phyloP scores from a whole-genome alignment of 2,888 invertebrate species.

The Caenorhabditis japonica region DNA sequence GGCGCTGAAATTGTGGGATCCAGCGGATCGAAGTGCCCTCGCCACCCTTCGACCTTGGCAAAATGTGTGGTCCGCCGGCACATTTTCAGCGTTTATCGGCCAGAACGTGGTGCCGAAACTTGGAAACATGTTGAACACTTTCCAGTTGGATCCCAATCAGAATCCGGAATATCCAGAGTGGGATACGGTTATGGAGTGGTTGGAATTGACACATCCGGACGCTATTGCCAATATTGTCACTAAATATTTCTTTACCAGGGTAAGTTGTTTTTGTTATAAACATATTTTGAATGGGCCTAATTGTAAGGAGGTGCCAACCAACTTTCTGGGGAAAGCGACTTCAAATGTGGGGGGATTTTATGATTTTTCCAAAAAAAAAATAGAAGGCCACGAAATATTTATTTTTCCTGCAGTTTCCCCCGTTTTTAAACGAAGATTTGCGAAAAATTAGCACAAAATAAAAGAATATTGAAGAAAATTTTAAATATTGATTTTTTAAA shows the following conservation, averaged over 20 bases:
- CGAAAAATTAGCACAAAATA: too few relatives aligned
- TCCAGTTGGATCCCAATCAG: slow-evolving; percentile 65
- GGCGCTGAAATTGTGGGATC: slow-evolving; percentile 81
- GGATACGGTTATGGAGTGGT: slow-evolving; percentile 86
- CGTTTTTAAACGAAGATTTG: too few relatives aligned
- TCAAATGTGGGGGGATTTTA: too few relatives aligned
- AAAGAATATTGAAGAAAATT: slow-evolving; percentile 3
- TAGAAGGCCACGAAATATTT: too few relatives aligned
- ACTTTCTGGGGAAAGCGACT: too few relatives aligned
- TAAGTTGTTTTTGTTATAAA: slow-evolving; percentile 31
- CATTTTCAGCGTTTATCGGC: slow-evolving; percentile 86
- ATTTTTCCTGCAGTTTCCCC: too few relatives aligned
- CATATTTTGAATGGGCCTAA: too few relatives aligned
- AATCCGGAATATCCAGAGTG: slow-evolving; percentile 67
- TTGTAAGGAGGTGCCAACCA: too few relatives aligned
- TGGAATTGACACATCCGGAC: slow-evolving; percentile 86
- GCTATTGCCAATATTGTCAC: slow-evolving; percentile 87
- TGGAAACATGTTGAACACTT: slow-evolving; percentile 79
- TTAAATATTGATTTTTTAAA: slow-evolving; percentile 10
- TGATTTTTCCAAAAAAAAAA: too few relatives aligned
- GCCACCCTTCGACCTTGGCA: slow-evolving; percentile 93
- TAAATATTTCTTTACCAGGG: slow-evolving; percentile 90
- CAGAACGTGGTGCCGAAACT: slow-evolving; percentile 88
- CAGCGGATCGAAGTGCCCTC: slow-evolving; percentile 91
- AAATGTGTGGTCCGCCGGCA: slow-evolving; percentile 84